Conservation (phyloP, 2,797 vertebrate species). For the Tadarida brasiliensis region DNA sequence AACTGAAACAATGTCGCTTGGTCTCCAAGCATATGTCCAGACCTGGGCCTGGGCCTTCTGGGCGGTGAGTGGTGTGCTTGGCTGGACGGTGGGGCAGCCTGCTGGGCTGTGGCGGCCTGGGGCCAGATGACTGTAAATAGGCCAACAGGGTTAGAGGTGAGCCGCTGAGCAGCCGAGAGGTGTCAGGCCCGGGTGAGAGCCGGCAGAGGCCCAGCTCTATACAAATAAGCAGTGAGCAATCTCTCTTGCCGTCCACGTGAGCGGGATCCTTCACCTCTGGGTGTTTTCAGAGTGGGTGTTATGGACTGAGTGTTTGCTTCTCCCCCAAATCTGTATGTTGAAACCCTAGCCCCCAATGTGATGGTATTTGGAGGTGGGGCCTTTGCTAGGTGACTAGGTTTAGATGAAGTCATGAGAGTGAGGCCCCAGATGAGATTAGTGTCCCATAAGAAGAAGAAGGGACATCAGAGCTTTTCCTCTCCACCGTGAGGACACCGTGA, state of each 20-base stretch:
- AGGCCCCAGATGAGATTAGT: not conserved
- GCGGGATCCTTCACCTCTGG: not conserved
- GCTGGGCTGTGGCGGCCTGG: not conserved
- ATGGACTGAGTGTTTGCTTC: not conserved
- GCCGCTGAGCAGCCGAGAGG: not conserved
- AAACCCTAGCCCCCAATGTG: no score
- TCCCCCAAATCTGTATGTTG: no score
- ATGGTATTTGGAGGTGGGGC: not conserved
- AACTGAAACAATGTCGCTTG: accelerated
- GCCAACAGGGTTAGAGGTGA: not conserved
- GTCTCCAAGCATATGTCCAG: not conserved
- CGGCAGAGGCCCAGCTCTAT: not conserved
- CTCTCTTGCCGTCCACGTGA: not conserved
- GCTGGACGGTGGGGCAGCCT: not conserved
- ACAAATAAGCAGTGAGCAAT: accelerated
- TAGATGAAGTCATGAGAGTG: not conserved
- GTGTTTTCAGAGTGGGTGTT: not conserved
- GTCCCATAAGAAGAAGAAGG: not conserved
- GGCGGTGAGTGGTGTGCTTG: not conserved
- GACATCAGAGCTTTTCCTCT: not conserved
- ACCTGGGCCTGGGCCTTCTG: not conserved
- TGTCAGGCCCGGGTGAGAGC: not conserved
- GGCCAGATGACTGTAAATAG: not conserved
- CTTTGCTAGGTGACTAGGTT: not conserved
- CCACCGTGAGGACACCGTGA: not conserved